Evolutionary conservation across 2,888 invertebrate genomes (phyloP).

Genomic region (Nebria salina): DNA sequence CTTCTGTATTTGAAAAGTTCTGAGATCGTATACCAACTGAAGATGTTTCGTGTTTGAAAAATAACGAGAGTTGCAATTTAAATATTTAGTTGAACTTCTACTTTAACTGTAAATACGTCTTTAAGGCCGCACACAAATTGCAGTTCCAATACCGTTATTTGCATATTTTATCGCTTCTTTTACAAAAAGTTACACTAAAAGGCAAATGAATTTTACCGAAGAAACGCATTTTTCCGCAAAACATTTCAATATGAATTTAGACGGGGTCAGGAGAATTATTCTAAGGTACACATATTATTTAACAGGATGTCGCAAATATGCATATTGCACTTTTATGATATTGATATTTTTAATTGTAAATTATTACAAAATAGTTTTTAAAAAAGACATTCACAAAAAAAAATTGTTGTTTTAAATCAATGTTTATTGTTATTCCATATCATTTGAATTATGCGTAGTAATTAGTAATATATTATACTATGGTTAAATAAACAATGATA

Average conservation of each 20-base stretch:
- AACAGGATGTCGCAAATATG: no score
- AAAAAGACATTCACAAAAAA: no score
- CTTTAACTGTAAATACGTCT: neutral
- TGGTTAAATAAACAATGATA: no score
- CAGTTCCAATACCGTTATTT: neutral
- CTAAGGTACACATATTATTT: no score
- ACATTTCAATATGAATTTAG: neutral
- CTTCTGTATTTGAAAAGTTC: neutral
- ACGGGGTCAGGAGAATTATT: neutral
- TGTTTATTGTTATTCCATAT: no score
- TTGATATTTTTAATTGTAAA: no score
- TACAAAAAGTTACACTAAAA: neutral
- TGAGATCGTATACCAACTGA: neutral
- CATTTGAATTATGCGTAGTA: no score
- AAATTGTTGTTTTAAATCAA: no score
- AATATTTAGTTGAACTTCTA: constrained; percentile 8
- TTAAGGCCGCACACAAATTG: neutral
- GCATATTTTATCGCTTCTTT: neutral
- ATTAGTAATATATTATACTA: no score
- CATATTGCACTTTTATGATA: no score
- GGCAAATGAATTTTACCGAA: neutral
- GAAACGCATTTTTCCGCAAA: neutral
- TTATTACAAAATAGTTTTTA: no score
- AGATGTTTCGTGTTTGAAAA: constrained; percentile 10
- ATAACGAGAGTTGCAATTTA: constrained; percentile 8